These are phyloP conservation scores for Nudaria mundana DNA, from an alignment of 2,888 invertebrate species.

Conservation along the genomic window DNA sequence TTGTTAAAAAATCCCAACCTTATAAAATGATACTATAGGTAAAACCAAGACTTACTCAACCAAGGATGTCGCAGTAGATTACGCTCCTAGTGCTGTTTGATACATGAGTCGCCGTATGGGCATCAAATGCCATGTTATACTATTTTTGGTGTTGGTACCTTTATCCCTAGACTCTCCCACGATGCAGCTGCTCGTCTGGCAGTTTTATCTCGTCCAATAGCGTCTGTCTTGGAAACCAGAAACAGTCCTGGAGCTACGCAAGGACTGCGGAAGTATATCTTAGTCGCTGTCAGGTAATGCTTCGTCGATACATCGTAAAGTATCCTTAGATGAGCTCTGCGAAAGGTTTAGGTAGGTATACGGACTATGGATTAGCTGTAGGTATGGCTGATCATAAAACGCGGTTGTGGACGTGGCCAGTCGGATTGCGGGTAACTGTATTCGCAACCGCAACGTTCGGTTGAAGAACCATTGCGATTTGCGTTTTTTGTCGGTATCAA, in stretches of 20 bases:
- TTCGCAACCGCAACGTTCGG: no score
- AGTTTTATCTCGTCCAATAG: conserved; percentile 86
- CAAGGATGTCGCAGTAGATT: no score
- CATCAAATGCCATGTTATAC: background rate
- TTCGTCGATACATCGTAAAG: conserved; percentile 89
- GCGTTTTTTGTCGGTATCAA: background rate
- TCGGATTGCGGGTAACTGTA: no score
- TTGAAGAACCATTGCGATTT: no score
- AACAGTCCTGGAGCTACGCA: conserved; percentile 87
- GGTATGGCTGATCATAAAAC: no score
- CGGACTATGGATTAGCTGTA: no score
- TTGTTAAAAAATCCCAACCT: no score
- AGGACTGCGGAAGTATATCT: conserved; percentile 87
- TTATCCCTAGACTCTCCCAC: conserved; percentile 87
- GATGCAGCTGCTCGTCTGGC: conserved; percentile 84
- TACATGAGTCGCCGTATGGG: background rate
- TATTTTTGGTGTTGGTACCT: conserved; percentile 61
- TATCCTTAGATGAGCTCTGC: conserved; percentile 87
- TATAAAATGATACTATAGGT: no score
- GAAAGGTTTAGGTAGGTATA: conserved; percentile 25
- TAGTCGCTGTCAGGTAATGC: conserved; percentile 89
- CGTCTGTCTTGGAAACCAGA: conserved; percentile 82
- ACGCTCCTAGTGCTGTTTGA: background rate
- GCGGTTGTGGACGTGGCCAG: no score
- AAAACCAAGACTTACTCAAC: no score